These are phyloP conservation scores for Phalacrocorax brasilianus DNA, from an alignment of 2,113 vertebrate species.

Conservation along the genomic window DNA sequence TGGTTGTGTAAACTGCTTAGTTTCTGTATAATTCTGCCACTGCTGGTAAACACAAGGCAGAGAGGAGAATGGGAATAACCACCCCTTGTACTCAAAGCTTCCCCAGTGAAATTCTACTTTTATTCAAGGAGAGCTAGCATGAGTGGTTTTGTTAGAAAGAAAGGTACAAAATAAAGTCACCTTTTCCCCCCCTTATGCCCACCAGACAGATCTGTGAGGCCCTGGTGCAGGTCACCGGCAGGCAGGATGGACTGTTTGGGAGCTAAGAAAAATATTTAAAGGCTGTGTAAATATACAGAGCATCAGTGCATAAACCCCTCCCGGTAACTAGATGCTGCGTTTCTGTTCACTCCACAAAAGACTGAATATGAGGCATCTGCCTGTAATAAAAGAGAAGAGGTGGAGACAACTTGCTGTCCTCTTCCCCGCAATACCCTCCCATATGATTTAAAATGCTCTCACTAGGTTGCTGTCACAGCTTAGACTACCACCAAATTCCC, in stretches of 20 bases:
- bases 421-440: neutral
- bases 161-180: neutral
- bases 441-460: neutral
- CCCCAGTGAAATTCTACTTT: neutral
- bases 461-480: neutral
- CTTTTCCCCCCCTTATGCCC: neutral
- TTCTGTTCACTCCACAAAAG: neutral
- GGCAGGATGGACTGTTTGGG: conserved; percentile 39
- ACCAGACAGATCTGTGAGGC: neutral
- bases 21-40: neutral
- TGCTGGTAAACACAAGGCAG: neutral
- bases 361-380: neutral
- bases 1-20: neutral
- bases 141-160: neutral
- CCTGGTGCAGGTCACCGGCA: neutral
- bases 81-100: neutral
- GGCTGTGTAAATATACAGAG: neutral
- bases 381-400: neutral
- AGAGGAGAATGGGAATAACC: neutral
- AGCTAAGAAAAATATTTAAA: conserved; percentile 62
- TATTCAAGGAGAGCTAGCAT: neutral
- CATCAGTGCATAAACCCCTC: neutral
- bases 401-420: neutral
- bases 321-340: neutral
- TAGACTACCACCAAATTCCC: neutral